phyloP scores from a whole-genome alignment of 2,888 invertebrate genomes.

The Ypsolopha sequella region DNA sequence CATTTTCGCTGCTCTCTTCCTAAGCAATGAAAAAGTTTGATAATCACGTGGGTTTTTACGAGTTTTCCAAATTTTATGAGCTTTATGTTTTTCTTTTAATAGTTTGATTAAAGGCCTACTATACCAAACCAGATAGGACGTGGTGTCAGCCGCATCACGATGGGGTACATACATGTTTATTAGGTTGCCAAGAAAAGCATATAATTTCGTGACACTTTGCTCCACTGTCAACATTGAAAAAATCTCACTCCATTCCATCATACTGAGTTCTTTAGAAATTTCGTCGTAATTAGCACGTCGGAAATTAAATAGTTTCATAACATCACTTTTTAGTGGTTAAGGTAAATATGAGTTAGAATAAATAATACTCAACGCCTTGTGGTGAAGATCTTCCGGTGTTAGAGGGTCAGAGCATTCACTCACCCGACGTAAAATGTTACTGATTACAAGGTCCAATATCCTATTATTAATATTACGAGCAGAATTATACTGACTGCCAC shows the following conservation, averaged over 20 bases:
- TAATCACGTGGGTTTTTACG: constrained; percentile 4
- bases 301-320: neutral
- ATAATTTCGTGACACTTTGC: neutral
- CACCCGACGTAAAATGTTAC: neutral
- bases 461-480: neutral
- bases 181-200: neutral
- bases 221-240: neutral
- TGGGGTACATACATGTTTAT: neutral
- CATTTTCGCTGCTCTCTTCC: constrained; percentile 1
- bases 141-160: neutral
- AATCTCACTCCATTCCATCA: neutral
- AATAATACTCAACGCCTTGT: neutral
- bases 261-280: neutral
- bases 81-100: constrained; percentile 6
- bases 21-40: neutral
- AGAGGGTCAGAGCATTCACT: neutral
- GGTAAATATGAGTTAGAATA: neutral
- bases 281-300: neutral
- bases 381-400: neutral
- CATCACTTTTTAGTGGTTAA: neutral
- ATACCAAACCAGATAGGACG: neutral
- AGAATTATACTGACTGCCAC: neutral
- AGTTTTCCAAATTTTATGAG: constrained; percentile 5
- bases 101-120: constrained; percentile 4
- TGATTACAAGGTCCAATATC: constrained; percentile 1